phyloP scores from a whole-genome alignment of 2,113 vertebrate species.

The Lucifuga dentata region DNA sequence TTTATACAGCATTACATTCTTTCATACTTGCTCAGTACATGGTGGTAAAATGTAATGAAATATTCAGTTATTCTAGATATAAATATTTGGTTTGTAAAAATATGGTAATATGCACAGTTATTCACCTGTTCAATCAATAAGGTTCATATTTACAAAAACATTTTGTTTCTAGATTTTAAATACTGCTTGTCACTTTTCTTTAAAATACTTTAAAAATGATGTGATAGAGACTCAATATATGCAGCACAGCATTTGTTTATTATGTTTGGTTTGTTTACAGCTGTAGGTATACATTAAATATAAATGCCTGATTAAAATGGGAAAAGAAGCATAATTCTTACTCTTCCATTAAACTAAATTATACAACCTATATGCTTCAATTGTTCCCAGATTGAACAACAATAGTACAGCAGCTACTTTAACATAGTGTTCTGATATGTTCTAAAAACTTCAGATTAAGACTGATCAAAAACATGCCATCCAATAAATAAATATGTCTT shows the following conservation, averaged over 20 bases:
- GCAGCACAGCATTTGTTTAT: constrained; percentile 5
- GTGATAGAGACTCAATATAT: neutral
- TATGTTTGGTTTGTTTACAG: constrained; percentile 53
- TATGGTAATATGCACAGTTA: too few relatives aligned
- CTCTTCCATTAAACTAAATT: constrained; percentile 24
- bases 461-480: constrained; percentile 24
- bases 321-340: constrained; percentile 22
- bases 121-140: too few relatives aligned
- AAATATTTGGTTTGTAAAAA: too few relatives aligned
- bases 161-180: neutral
- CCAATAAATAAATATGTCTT: constrained; percentile 37
- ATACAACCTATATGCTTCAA: constrained; percentile 10
- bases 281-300: constrained; percentile 36
- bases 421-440: constrained; percentile 15
- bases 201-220: neutral
- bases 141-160: too few relatives aligned
- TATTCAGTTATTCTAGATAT: too few relatives aligned
- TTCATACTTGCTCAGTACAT: too few relatives aligned
- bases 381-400: constrained; percentile 7
- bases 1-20: too few relatives aligned
- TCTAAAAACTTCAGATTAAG: neutral
- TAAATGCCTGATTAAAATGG: constrained; percentile 20
- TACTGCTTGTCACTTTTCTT: too few relatives aligned
- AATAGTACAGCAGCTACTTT: constrained; percentile 25
- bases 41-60: too few relatives aligned